Evolutionary conservation across 2,888 invertebrate species (phyloP).

Genomic region (Conistra vaccinii): DNA sequence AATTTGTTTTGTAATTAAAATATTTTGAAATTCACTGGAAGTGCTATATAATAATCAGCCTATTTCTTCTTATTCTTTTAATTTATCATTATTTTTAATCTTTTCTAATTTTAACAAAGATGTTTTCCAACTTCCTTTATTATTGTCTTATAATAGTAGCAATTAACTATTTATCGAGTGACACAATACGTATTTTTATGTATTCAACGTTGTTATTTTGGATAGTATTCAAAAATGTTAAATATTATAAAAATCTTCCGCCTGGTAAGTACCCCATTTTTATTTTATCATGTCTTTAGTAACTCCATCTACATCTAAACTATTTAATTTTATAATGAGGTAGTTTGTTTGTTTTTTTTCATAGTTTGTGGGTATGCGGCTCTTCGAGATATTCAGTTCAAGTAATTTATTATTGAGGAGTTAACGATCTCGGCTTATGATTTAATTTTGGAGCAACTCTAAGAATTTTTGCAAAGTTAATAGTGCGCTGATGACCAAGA

Average conservation of each 20-base stretch:
- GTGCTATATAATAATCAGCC: background rate
- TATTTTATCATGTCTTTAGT: background rate
- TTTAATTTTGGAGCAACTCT: background rate
- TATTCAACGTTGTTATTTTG: constrained; percentile 43
- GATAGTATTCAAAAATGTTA: constrained; percentile 46
- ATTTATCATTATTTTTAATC: background rate
- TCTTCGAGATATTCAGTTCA: background rate
- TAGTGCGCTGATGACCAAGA: background rate
- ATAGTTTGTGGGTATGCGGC: background rate
- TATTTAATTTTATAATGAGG: no score
- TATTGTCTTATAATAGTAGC: constrained; percentile 32
- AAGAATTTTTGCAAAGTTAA: background rate
- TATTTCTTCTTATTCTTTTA: no score
- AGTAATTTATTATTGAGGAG: background rate
- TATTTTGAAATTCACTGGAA: background rate
- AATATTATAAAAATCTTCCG: constrained; percentile 62
- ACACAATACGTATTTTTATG: constrained; percentile 37
- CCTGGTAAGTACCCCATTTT: constrained; percentile 64
- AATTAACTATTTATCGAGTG: constrained; percentile 29
- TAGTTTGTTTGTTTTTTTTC: no score
- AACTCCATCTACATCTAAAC: no score
- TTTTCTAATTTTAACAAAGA: constrained; percentile 11
- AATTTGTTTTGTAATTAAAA: background rate
- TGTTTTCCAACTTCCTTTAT: constrained; percentile 25
- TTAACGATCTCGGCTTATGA: background rate